Percentiles rank a stretch among this genome's conserved stretches.
phyloP scores from a whole-genome alignment of 2,888 invertebrate species.

The Drosophila formosana region DNA sequence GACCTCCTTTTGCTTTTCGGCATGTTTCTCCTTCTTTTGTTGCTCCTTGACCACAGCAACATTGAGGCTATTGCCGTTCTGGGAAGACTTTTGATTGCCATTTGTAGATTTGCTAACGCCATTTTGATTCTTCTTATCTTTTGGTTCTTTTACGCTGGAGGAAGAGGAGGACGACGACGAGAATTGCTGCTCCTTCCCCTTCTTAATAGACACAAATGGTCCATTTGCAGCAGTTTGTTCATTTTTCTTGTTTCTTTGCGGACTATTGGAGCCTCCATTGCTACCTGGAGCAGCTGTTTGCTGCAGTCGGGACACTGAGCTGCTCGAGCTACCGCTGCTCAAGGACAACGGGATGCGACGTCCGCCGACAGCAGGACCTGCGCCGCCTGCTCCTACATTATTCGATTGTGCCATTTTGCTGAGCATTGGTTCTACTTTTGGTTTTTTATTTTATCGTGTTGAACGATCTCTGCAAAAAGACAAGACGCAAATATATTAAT shows the following conservation, averaged over 20 bases:
- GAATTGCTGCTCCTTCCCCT: slow-evolving; percentile 29
- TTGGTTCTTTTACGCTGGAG: slow-evolving; percentile 42
- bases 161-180: slow-evolving; percentile 20
- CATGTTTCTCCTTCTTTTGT: slow-evolving; percentile 50
- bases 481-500: not conserved
- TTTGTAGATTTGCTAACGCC: slow-evolving; percentile 65
- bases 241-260: slow-evolving; percentile 57
- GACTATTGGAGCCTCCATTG: slow-evolving; percentile 64
- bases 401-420: slow-evolving; percentile 80
- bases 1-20: slow-evolving; percentile 33
- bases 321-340: slow-evolving; percentile 19
- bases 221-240: slow-evolving; percentile 27
- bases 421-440: slow-evolving; percentile 65
- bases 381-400: slow-evolving; percentile 47
- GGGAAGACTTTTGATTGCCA: slow-evolving; percentile 61
- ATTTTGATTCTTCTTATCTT: slow-evolving; percentile 76
- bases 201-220: slow-evolving; percentile 50
- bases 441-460: slow-evolving; percentile 26
- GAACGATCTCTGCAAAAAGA: slow-evolving; percentile 51
- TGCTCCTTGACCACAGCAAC: slow-evolving; percentile 46
- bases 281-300: slow-evolving; percentile 45
- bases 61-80: slow-evolving; percentile 49
- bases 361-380: slow-evolving; percentile 46
- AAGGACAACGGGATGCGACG: slow-evolving; percentile 65
- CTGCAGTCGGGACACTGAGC: slow-evolving; percentile 52